Base-by-base conservation (phyloP, 1,140 invertebrate genomes). In the Eueides isabella region DNA sequence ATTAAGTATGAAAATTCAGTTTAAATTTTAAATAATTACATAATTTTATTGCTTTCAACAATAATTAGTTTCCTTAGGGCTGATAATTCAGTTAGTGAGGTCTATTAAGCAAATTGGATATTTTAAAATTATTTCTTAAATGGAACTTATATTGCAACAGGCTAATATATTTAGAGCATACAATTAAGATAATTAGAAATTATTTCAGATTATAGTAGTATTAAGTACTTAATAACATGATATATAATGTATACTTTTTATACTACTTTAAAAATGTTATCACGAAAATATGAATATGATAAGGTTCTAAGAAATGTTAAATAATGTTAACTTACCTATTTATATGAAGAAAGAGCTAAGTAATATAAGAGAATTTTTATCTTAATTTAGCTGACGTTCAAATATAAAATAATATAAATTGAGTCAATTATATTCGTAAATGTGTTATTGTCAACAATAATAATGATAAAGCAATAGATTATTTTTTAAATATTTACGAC, bases 361-460 rank as follows among this genome's bases (percentile, higher is more conserved):
- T 48, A 69, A 35, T 29, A 61, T 61, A 19, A 61, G 16, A 28
- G 1, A 30, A 7, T 61, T 28, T 23, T 69, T 30, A 33, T 69
- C 48, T 69, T 23, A 69, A 69, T 69, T 69, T 69, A 30, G 48
- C 48, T 69, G 31, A 69, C 67, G 55, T 69, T 69, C 48, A 33
- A 33, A 33, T 69, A 67, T 29, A 67, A 55, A 55, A 67, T 31
- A 55, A 12, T n/a, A 33, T 23, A 69, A 14, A 61, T 33, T 68
- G 16, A n/a, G 2, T 16, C 3, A 35, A 29, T 26, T 55, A 55
- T 55, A 55, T 55, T 48, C 9, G 16, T 30, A 67, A 30, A 9
- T 67, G n/a, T 55, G 19, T 67, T 67, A 67, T n/a, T 67, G 48
- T 55, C 48, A 26, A 55, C 2, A 26, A 55, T 55, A 55, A 23